Percentiles rank a stretch among this genome's conserved stretches.
Evolutionary conservation across 1,140 invertebrate genomes (phyloP).

Genomic region (Nomia melanderi): DNA sequence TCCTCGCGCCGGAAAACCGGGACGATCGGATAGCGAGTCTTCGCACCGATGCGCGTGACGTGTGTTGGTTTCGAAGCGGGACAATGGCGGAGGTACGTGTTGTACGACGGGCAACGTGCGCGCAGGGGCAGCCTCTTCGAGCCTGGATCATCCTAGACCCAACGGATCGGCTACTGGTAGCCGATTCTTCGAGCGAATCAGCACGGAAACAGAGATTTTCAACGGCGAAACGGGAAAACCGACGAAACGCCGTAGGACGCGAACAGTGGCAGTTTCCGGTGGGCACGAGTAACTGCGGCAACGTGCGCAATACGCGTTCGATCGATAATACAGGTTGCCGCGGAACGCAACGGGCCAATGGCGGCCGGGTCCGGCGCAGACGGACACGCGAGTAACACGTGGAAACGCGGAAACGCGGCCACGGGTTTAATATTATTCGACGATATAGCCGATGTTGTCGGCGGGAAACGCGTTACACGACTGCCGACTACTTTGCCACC

Average conservation of each 20-base stretch:
- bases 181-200: too few species aligned
- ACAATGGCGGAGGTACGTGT: constrained; percentile 28
- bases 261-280: background rate
- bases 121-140: background rate
- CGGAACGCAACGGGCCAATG: constrained; percentile 30
- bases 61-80: constrained; percentile 21
- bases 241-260: too few species aligned
- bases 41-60: constrained; percentile 6
- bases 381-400: constrained; percentile 36
- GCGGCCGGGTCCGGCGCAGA: constrained; percentile 4
- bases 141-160: too few species aligned
- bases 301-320: constrained; percentile 44
- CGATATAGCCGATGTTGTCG: constrained; percentile 37
- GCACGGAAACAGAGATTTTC: too few species aligned
- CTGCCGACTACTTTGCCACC: constrained; percentile 70
- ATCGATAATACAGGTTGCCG: constrained; percentile 66
- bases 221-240: too few species aligned
- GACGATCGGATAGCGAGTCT: background rate
- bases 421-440: constrained; percentile 10
- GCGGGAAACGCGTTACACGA: constrained; percentile 70
- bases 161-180: too few species aligned
- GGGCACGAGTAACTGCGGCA: constrained; percentile 55
- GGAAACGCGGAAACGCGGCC: constrained; percentile 27
- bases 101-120: background rate
- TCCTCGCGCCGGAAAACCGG: background rate